Base-by-base conservation (phyloP, 2,113 vertebrate species). In the Limanda limanda region DNA sequence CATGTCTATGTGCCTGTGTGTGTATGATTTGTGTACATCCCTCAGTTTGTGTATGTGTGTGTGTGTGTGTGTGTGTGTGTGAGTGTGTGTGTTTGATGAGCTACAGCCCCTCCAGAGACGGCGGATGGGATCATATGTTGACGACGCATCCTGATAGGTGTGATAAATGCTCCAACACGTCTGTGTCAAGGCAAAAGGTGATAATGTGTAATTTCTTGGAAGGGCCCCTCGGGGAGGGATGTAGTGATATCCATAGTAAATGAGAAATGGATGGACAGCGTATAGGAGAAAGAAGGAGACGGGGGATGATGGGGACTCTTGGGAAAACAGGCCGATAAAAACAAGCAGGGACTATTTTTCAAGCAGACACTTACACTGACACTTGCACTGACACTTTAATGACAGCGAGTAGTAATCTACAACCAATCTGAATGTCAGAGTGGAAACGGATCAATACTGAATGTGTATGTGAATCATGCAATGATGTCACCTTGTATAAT, bases 131-230 rank as follows among this genome's bases (percentile, higher is more conserved):
- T 91, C 81, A 64, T 84, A 89, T 90, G 89, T 89, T 89, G 83
- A 80, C 47, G 72, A 86, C 54, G 64, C 76, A 37, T 81, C 76
- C 70, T 93, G 91, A 92, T 91, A 90, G 87, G 88, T 91, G 88
- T 77, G 86, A 92, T 90, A 90, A 91, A 92, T 92, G 88, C 90
- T 83, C 56, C 81, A 18, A 88, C 91, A 92, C 86, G 74, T 82
- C 83, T 75, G 76, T 80, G 85, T 88, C 88, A 89, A 84, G 82
- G 74, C 48, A 45, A 84, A 82, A 78, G 89, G 86, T 91, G 90
- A 79, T 91, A 86, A 91, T 90, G 83, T 89, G 88, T 89, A 86
- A 92, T 92, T 86, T 89, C 73, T 81, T 69, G 64, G 68, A 84
- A 87, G 80, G 63, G 78, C 61, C 79, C 90, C 89, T 74, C 25